Evolutionary conservation across 2,888 invertebrate species (phyloP).

Genomic region (Lasioglossum marginatum): DNA sequence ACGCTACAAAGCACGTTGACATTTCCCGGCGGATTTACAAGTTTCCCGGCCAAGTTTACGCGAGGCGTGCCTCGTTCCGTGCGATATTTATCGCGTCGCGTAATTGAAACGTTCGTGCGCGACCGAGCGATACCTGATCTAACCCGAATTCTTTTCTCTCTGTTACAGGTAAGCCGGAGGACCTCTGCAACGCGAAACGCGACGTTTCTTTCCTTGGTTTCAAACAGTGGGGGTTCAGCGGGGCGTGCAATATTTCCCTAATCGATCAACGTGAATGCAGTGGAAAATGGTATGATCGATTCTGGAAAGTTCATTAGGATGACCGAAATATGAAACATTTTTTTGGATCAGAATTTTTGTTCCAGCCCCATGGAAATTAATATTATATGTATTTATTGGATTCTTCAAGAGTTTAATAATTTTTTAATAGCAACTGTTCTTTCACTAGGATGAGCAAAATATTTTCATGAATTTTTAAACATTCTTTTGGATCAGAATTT

Average conservation of each 20-base stretch:
- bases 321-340: too few relatives aligned
- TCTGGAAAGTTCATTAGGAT: too few relatives aligned
- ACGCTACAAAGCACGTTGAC: neutral
- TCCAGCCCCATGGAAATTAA: too few relatives aligned
- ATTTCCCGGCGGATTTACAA: conserved; percentile 43
- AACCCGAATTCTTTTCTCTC: conserved; percentile 73
- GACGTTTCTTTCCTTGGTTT: neutral
- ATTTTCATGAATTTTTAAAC: too few relatives aligned
- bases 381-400: too few relatives aligned
- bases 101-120: conserved; percentile 78
- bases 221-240: neutral
- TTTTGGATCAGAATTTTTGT: too few relatives aligned
- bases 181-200: conserved; percentile 12
- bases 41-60: conserved; percentile 49
- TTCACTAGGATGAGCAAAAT: too few relatives aligned
- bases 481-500: too few relatives aligned
- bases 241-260: neutral
- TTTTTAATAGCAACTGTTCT: too few relatives aligned
- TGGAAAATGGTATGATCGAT: neutral
- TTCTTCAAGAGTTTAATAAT: too few relatives aligned
- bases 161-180: conserved; percentile 75
- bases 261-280: neutral
- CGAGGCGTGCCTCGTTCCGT: conserved; percentile 57
- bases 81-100: conserved; percentile 73
- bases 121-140: conserved; percentile 72